Conservation (phyloP, 2,797 vertebrate species). For the Propithecus perrieri region DNA sequence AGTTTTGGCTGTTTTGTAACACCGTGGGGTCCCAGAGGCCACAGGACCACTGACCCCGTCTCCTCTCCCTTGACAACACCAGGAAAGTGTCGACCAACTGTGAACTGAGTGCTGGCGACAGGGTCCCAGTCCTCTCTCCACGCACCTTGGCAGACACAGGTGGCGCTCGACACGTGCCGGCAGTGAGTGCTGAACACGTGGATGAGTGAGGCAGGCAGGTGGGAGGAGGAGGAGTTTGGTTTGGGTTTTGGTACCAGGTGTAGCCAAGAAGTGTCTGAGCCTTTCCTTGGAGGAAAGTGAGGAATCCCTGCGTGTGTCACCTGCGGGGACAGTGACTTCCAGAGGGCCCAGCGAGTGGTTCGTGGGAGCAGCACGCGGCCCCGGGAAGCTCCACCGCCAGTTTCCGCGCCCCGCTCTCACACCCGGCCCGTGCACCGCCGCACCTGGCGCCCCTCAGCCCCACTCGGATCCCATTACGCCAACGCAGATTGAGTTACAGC, state of each 20-base stretch:
- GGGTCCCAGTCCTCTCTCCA: not conserved
- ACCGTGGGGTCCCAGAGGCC: fast-evolving
- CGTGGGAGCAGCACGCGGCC: fast-evolving
- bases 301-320: not conserved
- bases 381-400: fast-evolving
- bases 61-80: not conserved
- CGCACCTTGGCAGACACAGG: not conserved
- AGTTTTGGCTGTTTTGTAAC: not conserved
- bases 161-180: not conserved
- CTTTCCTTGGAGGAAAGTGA: not conserved
- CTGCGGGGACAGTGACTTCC: not conserved
- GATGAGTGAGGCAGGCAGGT: not conserved
- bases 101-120: not conserved
- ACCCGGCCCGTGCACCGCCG: not conserved
- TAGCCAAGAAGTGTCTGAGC: not conserved
- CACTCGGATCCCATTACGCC: not conserved
- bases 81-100: not conserved
- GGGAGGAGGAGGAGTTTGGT: not conserved
- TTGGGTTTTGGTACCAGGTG: not conserved
- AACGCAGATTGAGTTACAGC: slow-evolving; percentile 37
- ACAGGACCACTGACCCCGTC: not conserved
- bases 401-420: not conserved
- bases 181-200: not conserved
- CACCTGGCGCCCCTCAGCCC: not conserved
- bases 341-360: not conserved